Percentiles rank a stretch among this genome's conserved stretches.
These are phyloP conservation scores for Hyalella azteca DNA, from an alignment of 2,888 invertebrate species.

Conservation along the genomic window DNA sequence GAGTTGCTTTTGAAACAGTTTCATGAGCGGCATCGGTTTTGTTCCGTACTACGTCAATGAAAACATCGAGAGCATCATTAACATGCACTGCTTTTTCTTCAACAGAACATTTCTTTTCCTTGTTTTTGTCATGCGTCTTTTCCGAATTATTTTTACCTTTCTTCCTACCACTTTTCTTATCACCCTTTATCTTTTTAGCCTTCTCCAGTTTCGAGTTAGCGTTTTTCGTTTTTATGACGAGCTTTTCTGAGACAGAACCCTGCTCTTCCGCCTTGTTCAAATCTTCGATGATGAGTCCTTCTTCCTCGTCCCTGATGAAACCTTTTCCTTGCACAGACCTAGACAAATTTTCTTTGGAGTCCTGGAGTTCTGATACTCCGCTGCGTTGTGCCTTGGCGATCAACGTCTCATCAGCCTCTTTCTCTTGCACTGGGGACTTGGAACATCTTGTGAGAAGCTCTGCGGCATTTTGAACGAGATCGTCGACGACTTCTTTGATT, in stretches of 20 bases:
- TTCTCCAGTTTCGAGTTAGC: not conserved
- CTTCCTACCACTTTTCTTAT: slow-evolving; percentile 12
- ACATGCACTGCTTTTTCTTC: slow-evolving; percentile 17
- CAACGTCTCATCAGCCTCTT: not conserved
- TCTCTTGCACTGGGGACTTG: not conserved
- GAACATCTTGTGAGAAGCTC: not conserved
- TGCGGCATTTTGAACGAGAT: slow-evolving; percentile 3
- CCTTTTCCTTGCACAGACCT: not conserved
- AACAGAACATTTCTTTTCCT: not conserved
- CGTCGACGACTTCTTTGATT: slow-evolving; percentile 22
- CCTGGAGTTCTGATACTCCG: not conserved
- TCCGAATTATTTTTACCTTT: slow-evolving; percentile 39
- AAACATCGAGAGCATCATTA: not conserved
- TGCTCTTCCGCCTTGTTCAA: not conserved
- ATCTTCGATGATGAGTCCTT: slow-evolving; percentile 19
- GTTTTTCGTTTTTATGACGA: not conserved
- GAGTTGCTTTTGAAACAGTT: not conserved
- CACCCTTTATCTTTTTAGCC: not conserved
- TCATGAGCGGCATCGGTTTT: not conserved
- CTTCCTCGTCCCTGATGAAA: slow-evolving; percentile 9
- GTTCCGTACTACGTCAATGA: not conserved
- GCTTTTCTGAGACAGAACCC: not conserved
- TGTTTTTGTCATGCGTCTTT: slow-evolving; percentile 37
- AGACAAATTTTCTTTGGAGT: not conserved
- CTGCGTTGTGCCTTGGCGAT: not conserved